These are phyloP conservation scores for Cyrtodaria siliqua DNA, from an alignment of 2,888 invertebrate genomes.

Conservation along the genomic window DNA sequence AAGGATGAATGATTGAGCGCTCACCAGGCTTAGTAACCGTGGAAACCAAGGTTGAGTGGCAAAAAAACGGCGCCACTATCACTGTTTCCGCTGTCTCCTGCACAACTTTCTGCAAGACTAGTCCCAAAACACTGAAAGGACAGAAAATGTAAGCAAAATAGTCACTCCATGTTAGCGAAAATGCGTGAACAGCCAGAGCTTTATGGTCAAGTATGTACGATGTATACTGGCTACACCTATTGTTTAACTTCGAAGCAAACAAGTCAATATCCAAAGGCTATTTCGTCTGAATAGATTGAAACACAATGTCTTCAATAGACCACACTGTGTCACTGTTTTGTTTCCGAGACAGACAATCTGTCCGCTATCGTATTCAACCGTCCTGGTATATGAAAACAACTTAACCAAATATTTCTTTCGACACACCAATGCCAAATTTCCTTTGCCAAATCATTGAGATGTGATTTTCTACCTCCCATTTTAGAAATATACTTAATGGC, in stretches of 20 bases:
- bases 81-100: background rate
- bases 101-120: slow-evolving; percentile 16
- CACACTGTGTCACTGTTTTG: no score
- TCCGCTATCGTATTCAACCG: slow-evolving; percentile 28
- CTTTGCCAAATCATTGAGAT: background rate
- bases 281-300: background rate
- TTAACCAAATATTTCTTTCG: slow-evolving; percentile 31
- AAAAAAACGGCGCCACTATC: slow-evolving; percentile 14
- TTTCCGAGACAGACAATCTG: slow-evolving; percentile 17
- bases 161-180: no score
- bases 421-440: slow-evolving; percentile 31
- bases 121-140: slow-evolving; percentile 23
- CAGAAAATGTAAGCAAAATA: slow-evolving; percentile 8
- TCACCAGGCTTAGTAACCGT: background rate
- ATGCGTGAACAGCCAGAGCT: no score
- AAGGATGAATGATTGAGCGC: background rate
- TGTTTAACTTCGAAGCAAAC: no score
- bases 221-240: no score
- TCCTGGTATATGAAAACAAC: slow-evolving; percentile 29
- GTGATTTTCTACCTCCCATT: slow-evolving; percentile 5
- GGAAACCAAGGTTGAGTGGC: slow-evolving; percentile 23
- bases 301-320: slow-evolving; percentile 11
- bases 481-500: slow-evolving; percentile 35
- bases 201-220: no score
- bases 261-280: no score